Conservation (phyloP, 2,113 vertebrate species). For the Setophaga petechia region DNA sequence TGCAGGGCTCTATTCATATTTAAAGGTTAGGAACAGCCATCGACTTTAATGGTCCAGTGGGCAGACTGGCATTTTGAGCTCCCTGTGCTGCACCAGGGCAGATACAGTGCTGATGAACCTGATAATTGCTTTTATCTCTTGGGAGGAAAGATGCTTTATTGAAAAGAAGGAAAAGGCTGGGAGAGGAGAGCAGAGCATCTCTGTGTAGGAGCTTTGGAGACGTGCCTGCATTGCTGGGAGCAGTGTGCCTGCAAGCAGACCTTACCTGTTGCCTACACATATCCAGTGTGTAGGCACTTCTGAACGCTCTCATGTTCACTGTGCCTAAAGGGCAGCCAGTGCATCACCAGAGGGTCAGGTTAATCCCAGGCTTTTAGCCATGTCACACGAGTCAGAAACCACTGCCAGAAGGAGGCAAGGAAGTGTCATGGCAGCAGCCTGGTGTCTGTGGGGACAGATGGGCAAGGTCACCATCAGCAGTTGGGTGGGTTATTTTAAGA, state of each 20-base stretch:
- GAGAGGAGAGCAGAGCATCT: not conserved
- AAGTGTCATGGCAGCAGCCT: not conserved
- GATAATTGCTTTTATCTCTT: not conserved
- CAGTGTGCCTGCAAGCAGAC: not conserved
- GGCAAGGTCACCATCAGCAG: fast-evolving
- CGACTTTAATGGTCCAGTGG: not conserved
- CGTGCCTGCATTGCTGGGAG: fast-evolving
- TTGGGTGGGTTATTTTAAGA: not conserved
- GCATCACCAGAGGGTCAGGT: too few relatives aligned
- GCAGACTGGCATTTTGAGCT: slow-evolving; percentile 25
- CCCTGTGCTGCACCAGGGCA: not conserved
- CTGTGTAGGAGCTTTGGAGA: not conserved
- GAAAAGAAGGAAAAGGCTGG: not conserved
- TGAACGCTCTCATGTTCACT: not conserved
- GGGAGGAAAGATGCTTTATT: not conserved
- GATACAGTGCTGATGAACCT: not conserved
- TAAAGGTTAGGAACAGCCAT: slow-evolving; percentile 25
- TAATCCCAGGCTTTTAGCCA: not conserved
- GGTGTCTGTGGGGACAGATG: fast-evolving
- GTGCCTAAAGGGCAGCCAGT: not conserved
- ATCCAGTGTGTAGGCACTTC: not conserved
- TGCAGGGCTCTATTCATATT: not conserved
- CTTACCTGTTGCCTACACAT: not conserved
- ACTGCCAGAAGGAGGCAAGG: not conserved
- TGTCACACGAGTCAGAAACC: not conserved